Percentiles rank a stretch among this genome's conserved stretches.
Conservation (phyloP, 2,113 vertebrate species). For the Phalacrocorax carbo region DNA sequence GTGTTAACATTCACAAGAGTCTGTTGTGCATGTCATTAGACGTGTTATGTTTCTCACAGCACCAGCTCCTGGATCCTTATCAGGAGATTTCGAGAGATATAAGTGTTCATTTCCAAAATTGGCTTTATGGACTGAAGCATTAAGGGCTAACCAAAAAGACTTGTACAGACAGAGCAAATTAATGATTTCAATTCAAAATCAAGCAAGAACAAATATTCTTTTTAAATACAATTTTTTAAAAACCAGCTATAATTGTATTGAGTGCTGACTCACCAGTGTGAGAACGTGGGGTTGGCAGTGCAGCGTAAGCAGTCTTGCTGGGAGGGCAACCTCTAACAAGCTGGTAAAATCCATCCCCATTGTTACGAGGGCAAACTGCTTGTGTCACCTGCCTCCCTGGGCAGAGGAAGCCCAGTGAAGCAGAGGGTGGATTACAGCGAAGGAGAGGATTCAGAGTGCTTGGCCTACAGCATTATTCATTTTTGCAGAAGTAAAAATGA, state of each 20-base stretch:
- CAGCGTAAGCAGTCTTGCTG: fast-evolving
- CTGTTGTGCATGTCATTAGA: not conserved
- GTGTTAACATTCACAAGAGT: not conserved
- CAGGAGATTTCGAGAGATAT: not conserved
- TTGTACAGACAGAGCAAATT: not conserved
- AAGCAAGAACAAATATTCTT: not conserved
- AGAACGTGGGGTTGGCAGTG: not conserved
- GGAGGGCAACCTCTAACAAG: not conserved
- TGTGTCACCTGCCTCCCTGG: not conserved
- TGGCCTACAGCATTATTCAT: not conserved
- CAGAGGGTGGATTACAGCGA: not conserved
- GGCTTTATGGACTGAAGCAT: not conserved
- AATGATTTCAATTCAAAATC: not conserved
- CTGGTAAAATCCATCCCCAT: not conserved
- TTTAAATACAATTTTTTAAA: not conserved
- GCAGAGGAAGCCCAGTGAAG: not conserved
- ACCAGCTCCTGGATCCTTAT: not conserved
- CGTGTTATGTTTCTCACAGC: not conserved
- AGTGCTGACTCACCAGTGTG: not conserved
- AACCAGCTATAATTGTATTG: not conserved
- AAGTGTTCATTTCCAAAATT: not conserved
- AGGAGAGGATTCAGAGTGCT: not conserved
- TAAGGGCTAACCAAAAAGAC: not conserved
- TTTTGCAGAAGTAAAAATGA: not conserved
- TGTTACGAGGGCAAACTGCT: fast-evolving